A percentile compares a stretch with the other conserved stretches of the same genome.
phyloP scores from a whole-genome alignment of 2,797 vertebrate genomes.

The Cuniculus paca region DNA sequence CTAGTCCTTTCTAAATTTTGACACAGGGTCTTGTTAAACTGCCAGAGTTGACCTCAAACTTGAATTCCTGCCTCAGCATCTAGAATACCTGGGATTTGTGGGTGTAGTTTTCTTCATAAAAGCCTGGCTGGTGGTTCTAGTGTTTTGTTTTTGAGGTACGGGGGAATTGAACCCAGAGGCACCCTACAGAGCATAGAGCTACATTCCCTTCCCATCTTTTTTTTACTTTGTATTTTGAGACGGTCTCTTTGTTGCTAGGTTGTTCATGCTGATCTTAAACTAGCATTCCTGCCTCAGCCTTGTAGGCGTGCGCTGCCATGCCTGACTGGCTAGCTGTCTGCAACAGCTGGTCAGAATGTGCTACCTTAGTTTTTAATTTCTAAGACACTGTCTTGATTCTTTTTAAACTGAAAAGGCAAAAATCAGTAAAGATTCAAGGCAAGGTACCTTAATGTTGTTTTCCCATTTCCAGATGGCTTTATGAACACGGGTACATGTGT shows the following conservation, averaged over 20 bases:
- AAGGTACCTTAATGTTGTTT: background rate
- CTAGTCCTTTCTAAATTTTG: background rate
- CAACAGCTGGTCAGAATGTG: background rate
- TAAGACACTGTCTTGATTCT: background rate
- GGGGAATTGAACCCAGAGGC: background rate
- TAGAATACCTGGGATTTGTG: background rate
- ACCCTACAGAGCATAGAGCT: background rate
- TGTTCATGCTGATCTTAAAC: background rate
- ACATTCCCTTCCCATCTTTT: background rate
- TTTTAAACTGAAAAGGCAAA: background rate
- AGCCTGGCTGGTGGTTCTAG: background rate
- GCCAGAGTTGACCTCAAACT: background rate
- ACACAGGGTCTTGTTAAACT: background rate
- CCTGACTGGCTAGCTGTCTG: background rate
- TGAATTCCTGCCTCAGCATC: background rate
- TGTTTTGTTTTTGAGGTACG: background rate
- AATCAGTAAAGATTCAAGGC: background rate
- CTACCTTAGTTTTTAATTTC: slow-evolving; percentile 16
- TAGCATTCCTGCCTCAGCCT: background rate
- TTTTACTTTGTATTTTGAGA: background rate
- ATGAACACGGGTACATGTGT: background rate
- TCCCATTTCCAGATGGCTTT: background rate
- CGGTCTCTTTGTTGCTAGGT: background rate
- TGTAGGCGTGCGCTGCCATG: background rate
- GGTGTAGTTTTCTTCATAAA: background rate